Percentiles rank a stretch among this genome's conserved stretches.
Conservation (phyloP, 2,113 vertebrate species). For the Amazona guildingii region DNA sequence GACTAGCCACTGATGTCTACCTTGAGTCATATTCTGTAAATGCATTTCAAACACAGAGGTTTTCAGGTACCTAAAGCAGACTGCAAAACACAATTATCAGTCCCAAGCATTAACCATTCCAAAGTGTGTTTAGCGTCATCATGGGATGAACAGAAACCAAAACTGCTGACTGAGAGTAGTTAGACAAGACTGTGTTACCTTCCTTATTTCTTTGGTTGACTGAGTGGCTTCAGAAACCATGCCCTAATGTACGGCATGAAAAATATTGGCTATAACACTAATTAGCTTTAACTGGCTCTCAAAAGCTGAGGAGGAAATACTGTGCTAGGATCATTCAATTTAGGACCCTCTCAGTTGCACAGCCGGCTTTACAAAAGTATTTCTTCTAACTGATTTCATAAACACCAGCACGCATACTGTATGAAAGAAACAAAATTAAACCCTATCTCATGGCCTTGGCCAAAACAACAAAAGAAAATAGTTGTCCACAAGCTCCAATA, state of each 20-base stretch:
- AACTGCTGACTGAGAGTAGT: accelerated
- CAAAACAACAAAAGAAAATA: neutral
- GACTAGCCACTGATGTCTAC: neutral
- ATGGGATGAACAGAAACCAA: neutral
- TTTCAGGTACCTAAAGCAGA: neutral
- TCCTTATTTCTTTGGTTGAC: neutral
- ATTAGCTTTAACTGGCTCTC: neutral
- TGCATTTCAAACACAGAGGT: neutral
- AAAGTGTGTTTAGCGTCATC: neutral
- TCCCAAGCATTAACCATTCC: neutral
- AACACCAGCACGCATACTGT: neutral
- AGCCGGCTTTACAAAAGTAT: neutral
- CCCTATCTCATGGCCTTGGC: neutral
- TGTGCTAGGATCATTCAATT: neutral
- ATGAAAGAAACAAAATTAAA: neutral
- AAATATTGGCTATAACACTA: neutral
- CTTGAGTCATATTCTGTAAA: neutral
- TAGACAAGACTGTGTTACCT: neutral
- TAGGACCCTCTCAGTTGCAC: neutral
- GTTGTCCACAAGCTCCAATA: neutral
- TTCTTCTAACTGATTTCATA: neutral
- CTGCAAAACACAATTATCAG: neutral
- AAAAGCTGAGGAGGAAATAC: neutral
- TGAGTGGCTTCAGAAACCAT: neutral
- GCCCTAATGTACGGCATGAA: neutral